A percentile compares a stretch with the other conserved stretches of the same genome.
Evolutionary conservation across 2,113 vertebrate species (phyloP).

Genomic region (Sander vitreus): DNA sequence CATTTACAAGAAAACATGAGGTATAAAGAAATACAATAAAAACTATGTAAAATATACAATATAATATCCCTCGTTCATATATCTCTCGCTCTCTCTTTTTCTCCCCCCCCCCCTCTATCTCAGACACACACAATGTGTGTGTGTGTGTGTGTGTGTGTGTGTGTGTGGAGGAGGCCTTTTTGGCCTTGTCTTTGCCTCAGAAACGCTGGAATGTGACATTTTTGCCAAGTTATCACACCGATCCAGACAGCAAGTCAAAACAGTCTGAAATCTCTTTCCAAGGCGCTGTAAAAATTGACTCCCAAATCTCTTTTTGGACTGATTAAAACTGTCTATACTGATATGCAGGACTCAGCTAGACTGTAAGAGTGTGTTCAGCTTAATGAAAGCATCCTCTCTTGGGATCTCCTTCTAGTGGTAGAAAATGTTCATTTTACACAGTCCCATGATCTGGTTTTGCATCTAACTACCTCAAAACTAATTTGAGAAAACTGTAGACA

Average conservation of each 20-base stretch:
- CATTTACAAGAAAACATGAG: no score
- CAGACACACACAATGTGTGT: conserved; percentile 7
- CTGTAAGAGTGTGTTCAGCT: conserved; percentile 11
- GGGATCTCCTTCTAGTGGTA: background rate
- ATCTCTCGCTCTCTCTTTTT: background rate
- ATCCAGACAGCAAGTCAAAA: conserved; percentile 39
- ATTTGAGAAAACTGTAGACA: background rate
- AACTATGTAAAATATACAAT: no score
- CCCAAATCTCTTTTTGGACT: background rate
- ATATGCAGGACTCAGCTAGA: conserved; percentile 23
- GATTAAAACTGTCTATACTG: conserved; percentile 23
- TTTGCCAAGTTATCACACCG: conserved; percentile 24
- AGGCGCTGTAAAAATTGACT: conserved; percentile 25
- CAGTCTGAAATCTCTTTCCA: conserved; percentile 27
- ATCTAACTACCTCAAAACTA: background rate
- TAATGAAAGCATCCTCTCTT: background rate
- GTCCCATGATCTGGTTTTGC: background rate
- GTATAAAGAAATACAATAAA: no score
- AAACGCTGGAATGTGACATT: conserved; percentile 39
- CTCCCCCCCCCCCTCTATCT: background rate
- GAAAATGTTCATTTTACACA: background rate
- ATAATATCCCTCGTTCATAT: no score
- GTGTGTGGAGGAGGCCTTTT: background rate
- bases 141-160: background rate
- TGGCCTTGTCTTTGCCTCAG: background rate